Percentiles rank a stretch among this genome's conserved stretches.
phyloP scores from a whole-genome alignment of 2,888 invertebrate species.

The Ganaspis brasiliensis region DNA sequence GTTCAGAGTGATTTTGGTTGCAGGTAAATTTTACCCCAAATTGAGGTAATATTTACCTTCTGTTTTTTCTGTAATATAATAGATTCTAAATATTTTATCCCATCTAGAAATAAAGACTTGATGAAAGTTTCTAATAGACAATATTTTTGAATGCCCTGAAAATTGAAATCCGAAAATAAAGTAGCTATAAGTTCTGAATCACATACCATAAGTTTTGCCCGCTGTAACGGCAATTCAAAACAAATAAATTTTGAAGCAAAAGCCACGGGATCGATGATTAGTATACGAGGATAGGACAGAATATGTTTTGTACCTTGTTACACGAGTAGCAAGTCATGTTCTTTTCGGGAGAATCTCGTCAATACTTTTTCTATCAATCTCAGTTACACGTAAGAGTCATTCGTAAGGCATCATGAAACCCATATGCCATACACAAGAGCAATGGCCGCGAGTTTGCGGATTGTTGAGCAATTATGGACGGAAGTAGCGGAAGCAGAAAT shows the following conservation, averaged over 20 bases:
- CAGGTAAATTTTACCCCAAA: too few species aligned
- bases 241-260: slow-evolving; percentile 39
- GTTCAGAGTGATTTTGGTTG: too few species aligned
- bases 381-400: slow-evolving; percentile 57
- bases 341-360: slow-evolving; percentile 36
- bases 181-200: slow-evolving; percentile 4
- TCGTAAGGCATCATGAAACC: slow-evolving; percentile 70
- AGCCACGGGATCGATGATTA: slow-evolving; percentile 38
- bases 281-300: slow-evolving; percentile 20
- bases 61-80: too few species aligned
- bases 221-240: slow-evolving; percentile 41
- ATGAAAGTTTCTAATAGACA: not conserved
- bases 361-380: slow-evolving; percentile 48
- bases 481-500: slow-evolving; percentile 44
- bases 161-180: slow-evolving; percentile 5
- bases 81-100: too few species aligned
- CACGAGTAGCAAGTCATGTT: not conserved
- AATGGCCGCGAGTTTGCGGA: slow-evolving; percentile 66
- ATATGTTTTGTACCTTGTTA: slow-evolving; percentile 36
- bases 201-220: slow-evolving; percentile 3
- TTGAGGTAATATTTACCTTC: too few species aligned
- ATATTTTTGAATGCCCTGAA: not conserved
- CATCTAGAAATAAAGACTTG: not conserved
- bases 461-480: slow-evolving; percentile 67
- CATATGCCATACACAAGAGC: slow-evolving; percentile 66